phyloP scores from a whole-genome alignment of 2,113 vertebrate genomes.

The Pelmatolapia mariae region DNA sequence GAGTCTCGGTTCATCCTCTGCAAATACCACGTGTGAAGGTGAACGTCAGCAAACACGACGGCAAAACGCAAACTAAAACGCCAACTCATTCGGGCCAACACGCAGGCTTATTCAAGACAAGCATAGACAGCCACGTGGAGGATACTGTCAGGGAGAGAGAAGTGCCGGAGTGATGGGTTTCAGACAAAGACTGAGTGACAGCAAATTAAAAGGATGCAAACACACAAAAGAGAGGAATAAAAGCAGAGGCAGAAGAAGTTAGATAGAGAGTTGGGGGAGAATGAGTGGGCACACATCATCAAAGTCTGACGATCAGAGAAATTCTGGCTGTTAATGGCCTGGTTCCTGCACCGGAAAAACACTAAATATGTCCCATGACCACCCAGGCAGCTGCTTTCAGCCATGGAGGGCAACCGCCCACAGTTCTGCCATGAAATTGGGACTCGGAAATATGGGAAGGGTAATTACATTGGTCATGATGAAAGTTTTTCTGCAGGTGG shows the following conservation, averaged over 20 bases:
- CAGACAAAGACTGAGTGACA: slow-evolving; percentile 51
- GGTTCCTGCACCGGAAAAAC: not conserved
- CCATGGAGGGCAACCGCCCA: not conserved
- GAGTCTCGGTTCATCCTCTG: not conserved
- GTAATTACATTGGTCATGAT: not conserved
- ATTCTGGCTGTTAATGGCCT: slow-evolving; percentile 15
- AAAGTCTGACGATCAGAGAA: slow-evolving; percentile 13
- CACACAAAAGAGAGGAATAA: slow-evolving; percentile 17
- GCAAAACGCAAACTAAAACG: not conserved
- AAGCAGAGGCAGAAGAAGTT: not conserved
- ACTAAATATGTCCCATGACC: not conserved
- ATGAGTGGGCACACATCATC: slow-evolving; percentile 35
- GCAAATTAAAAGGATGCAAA: slow-evolving; percentile 5
- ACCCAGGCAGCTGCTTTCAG: not conserved
- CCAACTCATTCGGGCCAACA: not conserved
- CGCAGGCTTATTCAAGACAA: not conserved
- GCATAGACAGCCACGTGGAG: slow-evolving; percentile 1
- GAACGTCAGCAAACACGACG: slow-evolving; percentile 35
- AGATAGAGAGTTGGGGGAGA: not conserved
- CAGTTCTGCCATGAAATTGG: not conserved
- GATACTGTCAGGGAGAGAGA: not conserved
- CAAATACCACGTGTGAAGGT: slow-evolving; percentile 28
- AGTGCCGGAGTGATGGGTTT: not conserved
- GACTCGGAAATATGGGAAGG: not conserved
- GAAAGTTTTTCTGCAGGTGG: not conserved